Evolutionary conservation across 2,888 invertebrate genomes (phyloP), one percentile per base, ranked within the genome.

Genomic region (Eristalis tenax): DNA sequence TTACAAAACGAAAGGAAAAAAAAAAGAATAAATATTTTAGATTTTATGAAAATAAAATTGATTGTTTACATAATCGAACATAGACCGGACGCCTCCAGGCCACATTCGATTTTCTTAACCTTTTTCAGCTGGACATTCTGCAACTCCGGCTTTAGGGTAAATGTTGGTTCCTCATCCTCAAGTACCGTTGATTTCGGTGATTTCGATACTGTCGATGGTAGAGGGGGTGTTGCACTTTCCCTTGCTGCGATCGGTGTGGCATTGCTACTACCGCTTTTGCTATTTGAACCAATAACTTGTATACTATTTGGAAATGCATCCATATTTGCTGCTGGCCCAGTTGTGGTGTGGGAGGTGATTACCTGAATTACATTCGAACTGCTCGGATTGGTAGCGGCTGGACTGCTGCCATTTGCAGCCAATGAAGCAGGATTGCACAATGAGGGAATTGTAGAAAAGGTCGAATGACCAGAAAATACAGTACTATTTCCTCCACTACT

Each of bases 31-130:
- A 73, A 78, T 83, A 75, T 8, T 35, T 65, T 68, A n/a, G 38
- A 28, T 26, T 8, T 18, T 66, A 35, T 50, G 65, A 28, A 59
- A 63, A 59, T 23, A 61, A 11, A 22, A 15, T 57, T 23, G 26
- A 68, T 64, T 18, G 35, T 57, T 93, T 93, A 97, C 97, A 97
- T 97, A 90, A 98, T 96, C 70, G 96, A 96, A 94, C 98, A 98
- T 89, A 98, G 94, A 38, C 97, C 98, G 0, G 98, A 97, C 23
- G 97, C 94, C 91, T 98, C 98, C 85, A 94, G 94, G 38, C 97
- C 98, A 91, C 95, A 96, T 80, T 94, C 94, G 61, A 96, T 94
- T 0, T 96, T 95, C 3, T 97, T 96, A 89, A 96, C 94, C 90
- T 95, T 95, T 88, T 95, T 95, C 69, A 98, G 94, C 89, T 95